Base-by-base conservation (phyloP, 2,797 vertebrate genomes). In the Ctenochaetus hawaiiensis region DNA sequence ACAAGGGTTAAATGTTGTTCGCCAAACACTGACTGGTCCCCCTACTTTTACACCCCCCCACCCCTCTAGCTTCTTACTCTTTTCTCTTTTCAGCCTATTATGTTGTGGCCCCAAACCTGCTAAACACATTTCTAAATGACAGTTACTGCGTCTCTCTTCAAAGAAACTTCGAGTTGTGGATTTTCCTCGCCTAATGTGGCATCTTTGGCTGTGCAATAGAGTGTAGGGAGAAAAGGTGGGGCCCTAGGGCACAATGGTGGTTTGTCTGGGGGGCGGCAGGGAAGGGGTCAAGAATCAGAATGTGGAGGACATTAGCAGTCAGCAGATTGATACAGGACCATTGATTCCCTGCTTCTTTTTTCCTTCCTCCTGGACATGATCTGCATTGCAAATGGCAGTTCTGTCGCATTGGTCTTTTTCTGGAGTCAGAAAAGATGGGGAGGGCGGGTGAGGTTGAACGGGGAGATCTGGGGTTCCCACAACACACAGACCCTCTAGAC, bases 231-330 rank as follows among this genome's bases (percentile, higher is more conserved):
- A 72, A 87, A 84, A 87, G 84, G 82, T 83, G 86, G 88, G 89
- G 88, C 82, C 75, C 62, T 81, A 23, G 56, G 76, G 89, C 81
- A 94, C 92, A 93, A 94, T 93, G 88, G 91, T 3, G 75, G 89
- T 92, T 91, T 91, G 82, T 93, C 89, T 93, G 75, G 87, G 91
- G 87, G 87, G 87, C 58, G 91, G 92, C 92, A 89, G 82, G 81
- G 89, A 93, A 88, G 90, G 90, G 95, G 95, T 96, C 95, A 96
- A 94, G 93, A 96, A 95, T 95, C 94, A 95, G 93, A 95, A 95
- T 95, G 94, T 85, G 88, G 91, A 93, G 95, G 94, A 95, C 94
- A 96, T 96, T 96, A 94, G 94, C 94, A 95, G 95, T 94, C 94
- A 95, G 92, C 92, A 91, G 95, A 96, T 94, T 96, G 93, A 95